Percentiles rank a stretch among this genome's conserved stretches.
Evolutionary conservation across 2,797 vertebrate genomes (phyloP).

Genomic region (Hozukius guyotensis): DNA sequence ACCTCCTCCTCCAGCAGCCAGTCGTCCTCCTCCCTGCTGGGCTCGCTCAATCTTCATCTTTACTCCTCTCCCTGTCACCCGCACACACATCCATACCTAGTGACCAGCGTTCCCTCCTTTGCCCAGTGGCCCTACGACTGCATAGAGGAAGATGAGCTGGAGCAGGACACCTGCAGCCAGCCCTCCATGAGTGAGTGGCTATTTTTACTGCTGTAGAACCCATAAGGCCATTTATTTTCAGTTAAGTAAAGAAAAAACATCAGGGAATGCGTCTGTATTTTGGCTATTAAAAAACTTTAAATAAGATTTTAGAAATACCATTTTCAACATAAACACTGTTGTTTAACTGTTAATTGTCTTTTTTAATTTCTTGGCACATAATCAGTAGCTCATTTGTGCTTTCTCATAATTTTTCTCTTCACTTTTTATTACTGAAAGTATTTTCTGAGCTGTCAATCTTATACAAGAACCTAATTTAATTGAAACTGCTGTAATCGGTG

Average conservation of each 20-base stretch:
- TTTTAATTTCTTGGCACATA: background rate
- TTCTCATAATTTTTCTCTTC: fast-evolving
- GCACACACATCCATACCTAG: slow-evolving; percentile 57
- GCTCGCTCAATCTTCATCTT: slow-evolving; percentile 84
- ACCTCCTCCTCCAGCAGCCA: slow-evolving; percentile 89
- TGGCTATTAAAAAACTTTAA: background rate
- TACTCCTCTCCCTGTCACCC: slow-evolving; percentile 76
- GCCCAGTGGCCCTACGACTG: slow-evolving; percentile 86
- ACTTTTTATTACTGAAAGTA: background rate
- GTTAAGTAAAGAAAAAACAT: background rate
- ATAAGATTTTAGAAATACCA: background rate
- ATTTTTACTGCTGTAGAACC: background rate
- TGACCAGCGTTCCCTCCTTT: slow-evolving; percentile 71
- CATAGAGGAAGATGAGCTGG: slow-evolving; percentile 87
- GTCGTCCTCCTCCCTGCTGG: slow-evolving; percentile 86
- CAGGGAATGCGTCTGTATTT: background rate
- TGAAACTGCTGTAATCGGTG: background rate
- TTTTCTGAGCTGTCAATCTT: background rate
- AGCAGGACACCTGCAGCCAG: slow-evolving; percentile 82
- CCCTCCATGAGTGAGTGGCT: slow-evolving; percentile 81
- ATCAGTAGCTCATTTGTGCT: background rate
- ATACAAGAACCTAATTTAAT: background rate
- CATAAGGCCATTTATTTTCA: background rate
- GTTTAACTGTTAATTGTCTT: background rate
- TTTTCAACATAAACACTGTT: background rate